Conservation (phyloP, 2,113 vertebrate species). For the crab-eating macaque (Macaca fascicularis) region T2T-MFA8v1.1 NC_088376.1:123958501-123959000, state of each 20-base stretch:
- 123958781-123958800: not conserved
- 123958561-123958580: no score
- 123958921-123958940: not conserved
- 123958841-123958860: not conserved
- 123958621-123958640: not conserved
- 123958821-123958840: not conserved
- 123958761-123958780: not conserved
- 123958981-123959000: not conserved
- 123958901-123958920: not conserved
- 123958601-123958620: not conserved
- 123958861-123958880: not conserved
- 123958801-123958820: not conserved
- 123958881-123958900: not conserved
- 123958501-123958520: not conserved
- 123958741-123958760: not conserved
- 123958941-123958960: not conserved
- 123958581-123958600: not conserved
- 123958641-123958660: not conserved
- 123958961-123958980: not conserved
- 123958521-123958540: not conserved
- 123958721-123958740: not conserved
- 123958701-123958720: not conserved
- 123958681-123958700: not conserved
- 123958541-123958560: no score
- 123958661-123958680: not conserved